Base-by-base conservation (phyloP, 1,140 invertebrate species). In the Drosophila suzukii region DNA sequence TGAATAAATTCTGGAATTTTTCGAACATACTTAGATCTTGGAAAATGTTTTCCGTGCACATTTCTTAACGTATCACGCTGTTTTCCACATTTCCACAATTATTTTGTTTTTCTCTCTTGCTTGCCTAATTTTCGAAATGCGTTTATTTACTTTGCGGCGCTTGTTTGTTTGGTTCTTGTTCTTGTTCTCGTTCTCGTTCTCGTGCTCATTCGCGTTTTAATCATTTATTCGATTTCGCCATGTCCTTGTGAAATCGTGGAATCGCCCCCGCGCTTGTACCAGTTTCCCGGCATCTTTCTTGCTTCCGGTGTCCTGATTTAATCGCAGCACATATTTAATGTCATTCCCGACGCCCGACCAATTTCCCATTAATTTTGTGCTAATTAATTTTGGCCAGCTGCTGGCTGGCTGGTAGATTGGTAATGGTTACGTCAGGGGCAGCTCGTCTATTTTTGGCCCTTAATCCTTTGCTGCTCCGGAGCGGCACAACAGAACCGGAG, bases 381-480 rank as follows among this genome's bases (percentile, higher is more conserved):
- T 81, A 65, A 81, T 76, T 81, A 71, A 81, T 63, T 75, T 60
- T 38, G 62, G 54, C 53, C 61, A 68, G 54, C 56, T 46, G 46
- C 32, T 43, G 32, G n/a, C 39, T 44, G 11, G 43, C 3, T 43
- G 6, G n/a, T 41, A 30, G 30, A 5, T 4, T 46, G 10, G 6
- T 6, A 43, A 11, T 53, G 78, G 62, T 78, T 79, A 81, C 78
- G 78, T 81, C 72, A 81, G 65, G 72, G 41, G 43, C 17, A 20
- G 55, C 57, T 36, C 51, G 51, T 63, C 59, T 81, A 81, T 81
- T 81, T 81, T 57, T 76, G 65, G 65, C 8, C 53, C 58, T 61
- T 65, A 81, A 81, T 72, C 72, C 66, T 63, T 74, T 59, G 53
- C 60, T 59, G 34, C 55, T 59, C 41, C 54, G 54, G 49, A 51